Percentiles rank a stretch among this genome's conserved stretches.
These are phyloP conservation scores for Bilobella aurantiaca DNA, from an alignment of 1,140 invertebrate genomes.

Conservation along the genomic window DNA sequence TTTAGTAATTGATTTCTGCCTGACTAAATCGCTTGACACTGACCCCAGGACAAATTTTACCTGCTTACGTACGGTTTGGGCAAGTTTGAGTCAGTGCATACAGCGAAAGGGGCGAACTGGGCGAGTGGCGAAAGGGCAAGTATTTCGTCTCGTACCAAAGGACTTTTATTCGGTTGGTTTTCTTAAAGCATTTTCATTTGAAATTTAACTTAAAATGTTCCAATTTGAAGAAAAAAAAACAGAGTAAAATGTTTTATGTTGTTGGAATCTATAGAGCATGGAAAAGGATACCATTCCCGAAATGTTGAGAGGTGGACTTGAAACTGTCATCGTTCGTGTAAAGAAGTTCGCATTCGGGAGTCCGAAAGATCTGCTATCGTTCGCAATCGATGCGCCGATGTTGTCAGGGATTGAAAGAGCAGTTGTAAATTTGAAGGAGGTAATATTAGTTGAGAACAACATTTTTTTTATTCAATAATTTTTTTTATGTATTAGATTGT, in stretches of 20 bases:
- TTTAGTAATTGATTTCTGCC: constrained; percentile 88
- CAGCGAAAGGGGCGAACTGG: constrained; percentile 86
- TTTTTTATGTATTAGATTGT: background rate
- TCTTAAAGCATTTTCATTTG: background rate
- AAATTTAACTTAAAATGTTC: too few relatives aligned
- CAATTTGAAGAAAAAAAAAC: background rate
- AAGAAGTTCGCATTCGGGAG: constrained; percentile 76
- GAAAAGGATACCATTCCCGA: constrained; percentile 55
- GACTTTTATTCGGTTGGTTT: constrained; percentile 53
- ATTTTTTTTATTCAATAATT: constrained; percentile 2
- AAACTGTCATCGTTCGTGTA: constrained; percentile 62
- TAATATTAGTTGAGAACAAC: constrained; percentile 37
- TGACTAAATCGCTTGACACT: constrained; percentile 69
- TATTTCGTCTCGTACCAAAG: constrained; percentile 69
- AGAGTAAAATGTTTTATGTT: background rate
- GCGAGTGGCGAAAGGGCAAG: constrained; percentile 69
- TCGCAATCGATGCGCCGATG: constrained; percentile 78
- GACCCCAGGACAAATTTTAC: constrained; percentile 68
- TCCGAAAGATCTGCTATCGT: constrained; percentile 66
- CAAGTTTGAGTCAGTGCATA: constrained; percentile 73
- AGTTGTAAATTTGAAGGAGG: constrained; percentile 74
- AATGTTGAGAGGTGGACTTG: constrained; percentile 67
- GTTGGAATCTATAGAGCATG: constrained; percentile 41
- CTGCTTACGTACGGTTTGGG: constrained; percentile 69
- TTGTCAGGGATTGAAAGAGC: constrained; percentile 69